A percentile compares a stretch with the other conserved stretches of the same genome.
These are phyloP conservation scores for Heteronetta atricapilla DNA, from an alignment of 2,113 vertebrate genomes.

Conservation along the genomic window DNA sequence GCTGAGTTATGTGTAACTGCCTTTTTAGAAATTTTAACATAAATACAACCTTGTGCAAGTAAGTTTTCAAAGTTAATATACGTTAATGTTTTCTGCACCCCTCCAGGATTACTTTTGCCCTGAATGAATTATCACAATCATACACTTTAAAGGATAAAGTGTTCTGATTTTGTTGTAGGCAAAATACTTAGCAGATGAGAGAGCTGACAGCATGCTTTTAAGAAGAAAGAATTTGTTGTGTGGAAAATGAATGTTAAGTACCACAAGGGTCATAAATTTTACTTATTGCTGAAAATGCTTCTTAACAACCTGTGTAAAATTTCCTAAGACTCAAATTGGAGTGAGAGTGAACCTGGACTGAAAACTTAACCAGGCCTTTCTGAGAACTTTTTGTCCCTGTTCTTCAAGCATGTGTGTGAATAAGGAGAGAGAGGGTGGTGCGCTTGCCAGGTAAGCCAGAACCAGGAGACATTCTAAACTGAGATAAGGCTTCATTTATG, in stretches of 20 bases:
- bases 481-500: neutral
- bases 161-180: slow-evolving; percentile 18
- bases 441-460: neutral
- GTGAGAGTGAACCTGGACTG: neutral
- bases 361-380: neutral
- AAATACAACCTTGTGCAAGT: neutral
- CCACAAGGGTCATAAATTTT: slow-evolving; percentile 35
- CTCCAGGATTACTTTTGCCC: neutral
- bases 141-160: slow-evolving; percentile 5
- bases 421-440: neutral
- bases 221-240: slow-evolving; percentile 23
- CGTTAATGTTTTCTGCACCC: neutral
- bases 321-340: neutral
- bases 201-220: neutral
- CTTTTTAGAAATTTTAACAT: neutral
- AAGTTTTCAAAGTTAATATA: neutral
- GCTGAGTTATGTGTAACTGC: neutral
- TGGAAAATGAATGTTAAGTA: slow-evolving; percentile 11
- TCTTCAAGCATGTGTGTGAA: neutral
- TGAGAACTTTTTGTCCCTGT: neutral
- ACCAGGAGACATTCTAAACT: neutral
- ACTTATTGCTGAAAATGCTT: slow-evolving; percentile 13
- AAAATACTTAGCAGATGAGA: slow-evolving; percentile 29
- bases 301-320: neutral
- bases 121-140: neutral